Conservation (phyloP, 1,140 invertebrate genomes). For the Hyles euphorbiae region DNA sequence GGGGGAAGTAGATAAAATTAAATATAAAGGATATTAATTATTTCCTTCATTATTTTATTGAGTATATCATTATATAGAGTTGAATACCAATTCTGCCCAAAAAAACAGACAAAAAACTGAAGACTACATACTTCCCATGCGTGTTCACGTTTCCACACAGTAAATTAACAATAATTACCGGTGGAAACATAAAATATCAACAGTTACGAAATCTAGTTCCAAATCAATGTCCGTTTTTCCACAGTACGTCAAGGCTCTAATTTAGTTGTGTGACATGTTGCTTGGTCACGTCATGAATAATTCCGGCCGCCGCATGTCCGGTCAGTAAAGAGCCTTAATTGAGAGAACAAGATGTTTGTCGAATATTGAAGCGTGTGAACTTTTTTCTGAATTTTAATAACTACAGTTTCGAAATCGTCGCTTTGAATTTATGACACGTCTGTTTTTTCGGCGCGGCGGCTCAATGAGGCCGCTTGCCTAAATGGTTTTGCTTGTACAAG, state of each 20-base stretch:
- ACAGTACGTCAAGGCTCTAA: conserved; percentile 43
- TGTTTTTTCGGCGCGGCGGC: conserved; percentile 4
- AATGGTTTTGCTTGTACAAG: neutral
- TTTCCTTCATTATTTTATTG: too few relatives aligned
- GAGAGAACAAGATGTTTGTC: conserved; percentile 58
- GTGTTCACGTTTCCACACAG: neutral
- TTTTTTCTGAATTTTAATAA: conserved; percentile 44
- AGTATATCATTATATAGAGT: too few relatives aligned
- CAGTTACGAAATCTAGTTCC: conserved; percentile 10
- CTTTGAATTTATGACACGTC: conserved; percentile 25
- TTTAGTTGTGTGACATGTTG: conserved; percentile 50
- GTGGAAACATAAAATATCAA: neutral
- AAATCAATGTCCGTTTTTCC: conserved; percentile 5
- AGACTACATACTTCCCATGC: neutral
- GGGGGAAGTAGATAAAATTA: too few relatives aligned
- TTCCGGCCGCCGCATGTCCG: conserved; percentile 48
- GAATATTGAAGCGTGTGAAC: conserved; percentile 49
- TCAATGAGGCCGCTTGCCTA: neutral
- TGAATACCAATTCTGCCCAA: too few relatives aligned
- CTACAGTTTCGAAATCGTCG: conserved; percentile 24
- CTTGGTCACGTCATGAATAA: conserved; percentile 53
- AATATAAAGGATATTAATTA: too few relatives aligned
- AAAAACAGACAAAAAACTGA: too few relatives aligned
- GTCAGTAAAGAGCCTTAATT: conserved; percentile 57
- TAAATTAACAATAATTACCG: neutral